Evolutionary conservation across 2,113 vertebrate genomes (phyloP).

Genomic region (Puffinus mauretanicus): DNA sequence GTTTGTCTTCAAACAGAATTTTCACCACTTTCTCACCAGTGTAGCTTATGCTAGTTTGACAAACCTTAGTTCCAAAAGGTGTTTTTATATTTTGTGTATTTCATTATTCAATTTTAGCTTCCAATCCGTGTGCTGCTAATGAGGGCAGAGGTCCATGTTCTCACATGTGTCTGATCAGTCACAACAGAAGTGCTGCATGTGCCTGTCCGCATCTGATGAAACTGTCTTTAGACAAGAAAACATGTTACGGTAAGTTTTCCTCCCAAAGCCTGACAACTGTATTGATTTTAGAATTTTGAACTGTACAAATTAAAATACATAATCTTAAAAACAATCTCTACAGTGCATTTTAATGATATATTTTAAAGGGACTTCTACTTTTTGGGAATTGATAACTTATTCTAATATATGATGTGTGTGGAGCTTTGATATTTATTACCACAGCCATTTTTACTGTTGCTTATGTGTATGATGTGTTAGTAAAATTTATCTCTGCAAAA

Average conservation of each 20-base stretch:
- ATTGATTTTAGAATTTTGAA: neutral
- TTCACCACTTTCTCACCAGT: neutral
- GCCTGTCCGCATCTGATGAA: constrained; percentile 97
- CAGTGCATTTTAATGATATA: neutral
- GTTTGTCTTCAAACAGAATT: neutral
- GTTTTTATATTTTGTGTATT: neutral
- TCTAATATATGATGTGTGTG: neutral
- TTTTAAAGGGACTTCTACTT: neutral
- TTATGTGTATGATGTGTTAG: neutral
- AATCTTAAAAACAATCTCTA: neutral
- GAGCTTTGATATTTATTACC: constrained; percentile 22
- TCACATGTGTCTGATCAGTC: constrained; percentile 95
- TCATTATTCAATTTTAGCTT: constrained; percentile 72
- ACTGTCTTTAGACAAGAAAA: constrained; percentile 86
- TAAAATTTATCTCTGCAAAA: constrained; percentile 58
- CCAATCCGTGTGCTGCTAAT: constrained; percentile 91
- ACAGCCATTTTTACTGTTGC: neutral
- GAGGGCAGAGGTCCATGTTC: constrained; percentile 91
- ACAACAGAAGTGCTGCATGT: constrained; percentile 89
- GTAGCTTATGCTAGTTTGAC: neutral
- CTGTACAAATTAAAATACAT: neutral
- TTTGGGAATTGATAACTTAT: neutral
- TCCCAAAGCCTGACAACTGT: neutral
- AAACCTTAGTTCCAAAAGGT: neutral
- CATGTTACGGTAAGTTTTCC: constrained; percentile 87